Evolutionary conservation across 1,140 invertebrate species (phyloP).

Genomic region (Zaprionus kolodkinae): DNA sequence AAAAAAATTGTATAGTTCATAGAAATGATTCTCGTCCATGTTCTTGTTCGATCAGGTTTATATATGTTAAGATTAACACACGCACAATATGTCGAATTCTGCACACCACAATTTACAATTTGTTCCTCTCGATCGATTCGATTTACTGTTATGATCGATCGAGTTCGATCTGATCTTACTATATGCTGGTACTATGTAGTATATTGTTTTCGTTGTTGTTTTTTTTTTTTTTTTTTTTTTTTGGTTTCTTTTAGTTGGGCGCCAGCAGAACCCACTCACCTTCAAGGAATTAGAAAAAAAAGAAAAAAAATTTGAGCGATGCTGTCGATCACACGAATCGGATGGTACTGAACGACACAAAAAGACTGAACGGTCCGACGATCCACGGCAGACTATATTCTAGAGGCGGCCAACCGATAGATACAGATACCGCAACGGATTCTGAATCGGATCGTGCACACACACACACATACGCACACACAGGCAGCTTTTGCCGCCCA

Average conservation of each 20-base stretch:
- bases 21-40: background rate
- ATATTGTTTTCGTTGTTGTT: slow-evolving; percentile 9
- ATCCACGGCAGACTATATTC: slow-evolving; percentile 85
- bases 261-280: slow-evolving; percentile 73
- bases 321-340: slow-evolving; percentile 83
- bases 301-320: slow-evolving; percentile 81
- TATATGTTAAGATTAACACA: slow-evolving; percentile 9
- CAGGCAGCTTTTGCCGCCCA: slow-evolving; percentile 47
- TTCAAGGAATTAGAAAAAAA: slow-evolving; percentile 84
- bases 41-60: background rate
- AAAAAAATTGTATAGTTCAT: background rate
- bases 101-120: slow-evolving; percentile 15
- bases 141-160: slow-evolving; percentile 22
- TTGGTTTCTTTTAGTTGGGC: slow-evolving; percentile 9
- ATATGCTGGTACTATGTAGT: background rate
- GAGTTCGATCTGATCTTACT: background rate
- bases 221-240: background rate
- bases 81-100: slow-evolving; percentile 15
- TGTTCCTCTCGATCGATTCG: slow-evolving; percentile 7
- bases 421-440: slow-evolving; percentile 73
- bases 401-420: slow-evolving; percentile 57
- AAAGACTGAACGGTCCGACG: slow-evolving; percentile 84
- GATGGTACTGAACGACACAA: slow-evolving; percentile 81
- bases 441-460: slow-evolving; percentile 36
- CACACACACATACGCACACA: slow-evolving; percentile 20